Conservation (phyloP, 2,113 vertebrate genomes). For the Hiodon alosoides region DNA sequence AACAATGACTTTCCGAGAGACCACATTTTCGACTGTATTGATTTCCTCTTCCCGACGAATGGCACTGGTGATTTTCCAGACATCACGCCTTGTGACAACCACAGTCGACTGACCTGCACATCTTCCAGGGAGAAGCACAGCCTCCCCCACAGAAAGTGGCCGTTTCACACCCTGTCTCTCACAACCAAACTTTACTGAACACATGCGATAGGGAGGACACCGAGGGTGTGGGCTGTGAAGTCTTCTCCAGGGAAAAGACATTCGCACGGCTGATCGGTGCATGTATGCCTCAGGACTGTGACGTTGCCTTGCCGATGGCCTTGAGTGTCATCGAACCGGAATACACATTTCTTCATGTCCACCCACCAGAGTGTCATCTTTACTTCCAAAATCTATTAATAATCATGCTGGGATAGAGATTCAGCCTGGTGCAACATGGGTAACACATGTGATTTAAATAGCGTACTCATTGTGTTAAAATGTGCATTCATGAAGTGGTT, state of each 20-base stretch:
- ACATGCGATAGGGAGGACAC: not conserved
- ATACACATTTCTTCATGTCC: not conserved
- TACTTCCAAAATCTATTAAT: too few species aligned
- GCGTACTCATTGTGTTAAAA: too few species aligned
- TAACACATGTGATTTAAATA: too few species aligned
- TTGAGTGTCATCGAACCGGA: not conserved
- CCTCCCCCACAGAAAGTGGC: not conserved
- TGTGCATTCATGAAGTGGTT: too few species aligned
- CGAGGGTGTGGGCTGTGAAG: not conserved
- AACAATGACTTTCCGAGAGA: not conserved
- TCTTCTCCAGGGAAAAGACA: not conserved
- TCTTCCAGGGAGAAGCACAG: not conserved
- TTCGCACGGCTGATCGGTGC: not conserved
- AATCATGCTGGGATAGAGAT: too few species aligned
- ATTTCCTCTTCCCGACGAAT: not conserved
- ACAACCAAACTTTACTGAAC: not conserved
- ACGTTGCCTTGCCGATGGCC: not conserved
- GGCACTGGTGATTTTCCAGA: slow-evolving; percentile 19
- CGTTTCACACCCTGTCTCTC: not conserved
- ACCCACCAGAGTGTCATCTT: too few species aligned
- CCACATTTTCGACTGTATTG: slow-evolving; percentile 5
- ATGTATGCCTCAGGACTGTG: not conserved
- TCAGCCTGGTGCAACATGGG: too few species aligned
- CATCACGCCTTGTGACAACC: not conserved
- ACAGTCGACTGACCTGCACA: not conserved